Evolutionary conservation across 1,140 invertebrate species (phyloP).

Genomic region (Atta texana): DNA sequence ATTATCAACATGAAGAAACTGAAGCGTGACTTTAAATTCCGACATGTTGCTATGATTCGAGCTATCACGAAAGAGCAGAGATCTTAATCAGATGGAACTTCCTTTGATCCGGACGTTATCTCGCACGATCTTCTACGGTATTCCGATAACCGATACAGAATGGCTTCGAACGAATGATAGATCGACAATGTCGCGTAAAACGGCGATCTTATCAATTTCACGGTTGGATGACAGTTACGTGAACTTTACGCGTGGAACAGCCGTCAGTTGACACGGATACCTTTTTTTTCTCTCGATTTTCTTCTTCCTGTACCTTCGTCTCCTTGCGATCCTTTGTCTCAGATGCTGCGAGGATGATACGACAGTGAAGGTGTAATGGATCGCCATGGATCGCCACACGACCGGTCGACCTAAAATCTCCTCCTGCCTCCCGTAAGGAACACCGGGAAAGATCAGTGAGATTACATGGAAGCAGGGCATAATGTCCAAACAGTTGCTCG

Average conservation of each 20-base stretch:
- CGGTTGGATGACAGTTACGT: constrained; percentile 67
- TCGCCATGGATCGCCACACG: constrained; percentile 80
- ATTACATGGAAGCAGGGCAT: constrained; percentile 82
- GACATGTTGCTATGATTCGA: neutral
- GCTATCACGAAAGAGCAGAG: neutral
- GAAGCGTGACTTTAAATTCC: constrained; percentile 5
- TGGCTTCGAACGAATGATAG: constrained; percentile 60
- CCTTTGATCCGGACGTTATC: constrained; percentile 28
- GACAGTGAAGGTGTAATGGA: constrained; percentile 80
- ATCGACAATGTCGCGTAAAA: constrained; percentile 61
- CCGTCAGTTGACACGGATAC: constrained; percentile 66
- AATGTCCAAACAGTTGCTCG: constrained; percentile 80
- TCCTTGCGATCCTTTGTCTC: constrained; percentile 76
- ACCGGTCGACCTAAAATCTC: constrained; percentile 67
- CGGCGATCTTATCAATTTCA: constrained; percentile 69
- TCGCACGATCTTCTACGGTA: constrained; percentile 13
- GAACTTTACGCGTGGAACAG: constrained; percentile 55
- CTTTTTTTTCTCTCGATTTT: constrained; percentile 53
- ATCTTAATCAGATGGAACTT: constrained; percentile 11
- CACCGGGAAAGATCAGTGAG: constrained; percentile 77
- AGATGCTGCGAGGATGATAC: constrained; percentile 79
- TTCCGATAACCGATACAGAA: neutral
- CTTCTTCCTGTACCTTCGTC: constrained; percentile 13
- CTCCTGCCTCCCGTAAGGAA: constrained; percentile 60
- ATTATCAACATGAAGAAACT: neutral